Conservation (phyloP, 2,113 vertebrate genomes). For the Lycocorax pyrrhopterus region DNA sequence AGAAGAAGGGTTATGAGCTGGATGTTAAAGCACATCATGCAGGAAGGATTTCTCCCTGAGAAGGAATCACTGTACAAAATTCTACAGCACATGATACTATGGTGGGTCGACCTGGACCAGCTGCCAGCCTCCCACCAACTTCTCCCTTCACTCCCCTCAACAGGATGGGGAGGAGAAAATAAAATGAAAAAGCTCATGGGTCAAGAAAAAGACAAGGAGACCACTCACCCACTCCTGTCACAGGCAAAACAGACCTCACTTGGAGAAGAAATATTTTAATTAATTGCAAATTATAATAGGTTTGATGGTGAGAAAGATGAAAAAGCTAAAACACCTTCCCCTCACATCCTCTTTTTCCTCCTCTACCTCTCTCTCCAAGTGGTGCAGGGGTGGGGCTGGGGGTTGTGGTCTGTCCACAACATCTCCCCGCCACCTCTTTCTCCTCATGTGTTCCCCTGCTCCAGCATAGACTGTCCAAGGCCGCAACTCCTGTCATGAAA, state of each 20-base stretch:
- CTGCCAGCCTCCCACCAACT: neutral
- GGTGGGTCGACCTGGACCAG: accelerated
- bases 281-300: neutral
- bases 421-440: neutral
- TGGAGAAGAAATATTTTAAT: neutral
- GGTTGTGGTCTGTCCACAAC: accelerated
- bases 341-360: neutral
- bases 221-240: neutral
- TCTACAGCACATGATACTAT: neutral
- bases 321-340: neutral
- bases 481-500: neutral
- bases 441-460: neutral
- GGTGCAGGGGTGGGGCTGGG: accelerated
- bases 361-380: neutral
- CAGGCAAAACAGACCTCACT: neutral
- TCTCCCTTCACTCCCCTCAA: neutral
- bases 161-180: neutral
- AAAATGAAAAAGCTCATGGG: neutral
- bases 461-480: neutral
- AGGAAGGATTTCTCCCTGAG: neutral
- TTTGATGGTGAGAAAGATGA: neutral
- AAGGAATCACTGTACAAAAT: neutral
- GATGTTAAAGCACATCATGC: neutral
- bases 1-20: neutral
- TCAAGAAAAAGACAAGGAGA: neutral